Evolutionary conservation across 1,140 invertebrate genomes (phyloP).

Genomic region (Delia radicum): DNA sequence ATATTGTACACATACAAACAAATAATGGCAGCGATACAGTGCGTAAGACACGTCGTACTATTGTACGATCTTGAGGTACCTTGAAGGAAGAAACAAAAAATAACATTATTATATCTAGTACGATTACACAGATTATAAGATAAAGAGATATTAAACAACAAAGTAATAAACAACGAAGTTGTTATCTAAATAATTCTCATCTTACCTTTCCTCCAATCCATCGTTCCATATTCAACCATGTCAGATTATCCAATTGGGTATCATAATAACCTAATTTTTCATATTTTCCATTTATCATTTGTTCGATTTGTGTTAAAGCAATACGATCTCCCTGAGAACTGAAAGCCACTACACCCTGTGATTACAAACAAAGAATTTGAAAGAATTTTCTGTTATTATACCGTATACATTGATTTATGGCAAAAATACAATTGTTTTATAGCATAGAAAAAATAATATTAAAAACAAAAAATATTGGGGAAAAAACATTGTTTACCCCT

Average conservation of each 20-base stretch:
- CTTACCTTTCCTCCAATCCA: conserved; percentile 75
- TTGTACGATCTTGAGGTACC: conserved; percentile 88
- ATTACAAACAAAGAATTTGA: conserved; percentile 27
- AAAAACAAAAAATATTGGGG: too few relatives aligned
- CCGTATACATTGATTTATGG: not conserved
- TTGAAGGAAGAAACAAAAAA: conserved; percentile 43
- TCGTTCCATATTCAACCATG: conserved; percentile 85
- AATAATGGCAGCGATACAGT: conserved; percentile 87
- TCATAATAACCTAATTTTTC: conserved; percentile 96
- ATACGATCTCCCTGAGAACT: conserved; percentile 98
- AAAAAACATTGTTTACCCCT: too few relatives aligned
- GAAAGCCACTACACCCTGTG: conserved; percentile 88
- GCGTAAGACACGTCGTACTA: conserved; percentile 78
- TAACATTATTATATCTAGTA: too few relatives aligned
- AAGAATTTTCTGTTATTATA: not conserved
- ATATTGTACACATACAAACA: conserved; percentile 87
- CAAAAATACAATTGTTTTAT: not conserved
- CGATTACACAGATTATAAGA: too few relatives aligned
- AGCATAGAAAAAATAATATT: not conserved
- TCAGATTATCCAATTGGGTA: conserved; percentile 90
- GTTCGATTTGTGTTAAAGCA: conserved; percentile 97
- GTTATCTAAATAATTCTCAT: too few relatives aligned
- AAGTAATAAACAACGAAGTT: too few relatives aligned
- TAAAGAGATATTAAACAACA: too few relatives aligned
- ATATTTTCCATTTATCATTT: conserved; percentile 94